These are phyloP conservation scores for Metopolophium dirhodum DNA, from an alignment of 1,140 invertebrate species.

Conservation along the genomic window DNA sequence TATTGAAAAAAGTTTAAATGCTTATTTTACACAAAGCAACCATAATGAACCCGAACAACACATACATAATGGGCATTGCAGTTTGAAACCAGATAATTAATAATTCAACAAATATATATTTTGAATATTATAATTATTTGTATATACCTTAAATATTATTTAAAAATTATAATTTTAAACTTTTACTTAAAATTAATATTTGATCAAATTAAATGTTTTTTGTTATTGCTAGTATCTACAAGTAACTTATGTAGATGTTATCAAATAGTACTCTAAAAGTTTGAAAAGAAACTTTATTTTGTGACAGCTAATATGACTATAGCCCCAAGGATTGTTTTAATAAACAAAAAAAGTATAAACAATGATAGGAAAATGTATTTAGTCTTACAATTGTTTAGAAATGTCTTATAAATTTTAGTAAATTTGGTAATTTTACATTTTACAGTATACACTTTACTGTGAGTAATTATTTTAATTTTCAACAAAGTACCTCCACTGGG, in stretches of 20 bases:
- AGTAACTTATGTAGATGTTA: too few relatives aligned
- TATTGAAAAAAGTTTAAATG: slow-evolving; percentile 50
- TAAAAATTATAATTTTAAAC: neutral
- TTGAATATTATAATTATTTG: slow-evolving; percentile 1
- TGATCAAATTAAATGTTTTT: neutral
- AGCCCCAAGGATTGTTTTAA: too few relatives aligned
- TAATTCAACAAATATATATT: neutral
- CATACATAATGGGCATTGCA: slow-evolving; percentile 22
- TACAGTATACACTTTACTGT: too few relatives aligned
- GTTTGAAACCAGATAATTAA: slow-evolving; percentile 48
- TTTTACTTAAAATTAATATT: neutral
- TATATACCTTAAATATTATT: neutral
- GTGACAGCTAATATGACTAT: too few relatives aligned
- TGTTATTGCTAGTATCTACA: neutral
- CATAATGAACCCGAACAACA: neutral
- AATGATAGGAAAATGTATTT: too few relatives aligned
- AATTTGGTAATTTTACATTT: too few relatives aligned
- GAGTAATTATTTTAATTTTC: too few relatives aligned
- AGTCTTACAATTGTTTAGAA: too few relatives aligned
- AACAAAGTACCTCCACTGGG: too few relatives aligned
- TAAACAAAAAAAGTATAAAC: too few relatives aligned
- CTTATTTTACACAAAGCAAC: neutral
- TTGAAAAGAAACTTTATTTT: neutral
- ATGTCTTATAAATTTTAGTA: too few relatives aligned
- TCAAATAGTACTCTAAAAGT: too few relatives aligned